Evolutionary conservation across 92 coral and sea anemone genomes (phyloP), one percentile per base, ranked within the genome.

Genomic region (Scolanthus callimorphus): DNA sequence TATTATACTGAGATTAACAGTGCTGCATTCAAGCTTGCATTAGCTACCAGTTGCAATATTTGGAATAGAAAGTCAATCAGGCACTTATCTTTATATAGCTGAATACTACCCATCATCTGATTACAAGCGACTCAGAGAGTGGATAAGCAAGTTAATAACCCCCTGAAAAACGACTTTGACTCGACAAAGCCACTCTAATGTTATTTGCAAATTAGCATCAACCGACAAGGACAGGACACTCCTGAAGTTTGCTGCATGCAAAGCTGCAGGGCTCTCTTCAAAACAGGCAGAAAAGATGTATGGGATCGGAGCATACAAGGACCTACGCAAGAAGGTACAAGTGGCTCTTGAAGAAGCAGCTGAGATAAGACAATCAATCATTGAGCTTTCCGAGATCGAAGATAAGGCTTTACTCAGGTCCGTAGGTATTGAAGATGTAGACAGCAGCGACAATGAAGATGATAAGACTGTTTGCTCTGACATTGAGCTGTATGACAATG

Each of bases 321-420:
- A 51, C 9, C 50, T 65, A 29, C 13, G 58, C 13, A 31, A 10
- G 53, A 65, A 65, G 50, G 72, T 65, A 9, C n/a, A 27, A 3
- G 13, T 37, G 25, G 72, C 72, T 10, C 44, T 65, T 51, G 21
- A 65, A 51, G 72, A 65, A 11, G 62, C 72, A 65, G 62, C 38
- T 51, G 61, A 51, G 23, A 65, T 65, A 1, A 51, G 62, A 51
- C 34, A 29, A 11, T 27, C 72, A 12, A 15, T 54, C 25, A 15
- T 29, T 46, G 72, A 65, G 19, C 50, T 65, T 28, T 60, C 72
- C 17, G 39, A 65, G 38, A 65, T 53, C 53, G 72, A 65, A 25
- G 50, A 65, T 20, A 26, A 31, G 20, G 72, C 72, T 41, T 26
- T 65, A 29, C 27, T 31, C 47, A 1, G n/a, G 29, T 65, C 62